Conservation (phyloP, 2,797 vertebrate species). For the Neopelma chrysocephalum region DNA sequence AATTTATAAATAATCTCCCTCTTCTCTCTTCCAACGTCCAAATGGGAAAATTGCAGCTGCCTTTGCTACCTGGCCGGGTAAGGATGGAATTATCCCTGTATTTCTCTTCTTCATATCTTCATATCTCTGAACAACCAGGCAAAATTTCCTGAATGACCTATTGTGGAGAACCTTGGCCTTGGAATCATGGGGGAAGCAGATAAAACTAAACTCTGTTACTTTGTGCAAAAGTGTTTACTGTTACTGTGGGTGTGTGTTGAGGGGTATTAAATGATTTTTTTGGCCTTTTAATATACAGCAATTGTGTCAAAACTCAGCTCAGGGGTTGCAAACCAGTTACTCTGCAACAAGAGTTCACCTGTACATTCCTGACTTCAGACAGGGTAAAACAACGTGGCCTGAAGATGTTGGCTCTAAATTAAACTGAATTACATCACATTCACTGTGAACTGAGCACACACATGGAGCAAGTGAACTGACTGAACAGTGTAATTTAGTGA, state of each 20-base stretch:
- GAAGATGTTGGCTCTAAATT: neutral
- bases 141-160: neutral
- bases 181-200: no score
- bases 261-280: neutral
- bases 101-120: neutral
- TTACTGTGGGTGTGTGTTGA: fast-evolving
- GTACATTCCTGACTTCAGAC: neutral
- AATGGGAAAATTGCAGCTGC: neutral
- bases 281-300: neutral
- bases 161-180: neutral
- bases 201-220: neutral
- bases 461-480: neutral
- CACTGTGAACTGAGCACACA: neutral
- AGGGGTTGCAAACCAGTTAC: neutral
- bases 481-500: neutral
- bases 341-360: neutral
- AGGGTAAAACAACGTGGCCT: neutral
- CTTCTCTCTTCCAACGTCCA: neutral
- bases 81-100: neutral
- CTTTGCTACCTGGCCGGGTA: neutral
- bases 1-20: neutral
- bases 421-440: neutral
- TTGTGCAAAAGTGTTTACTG: neutral
- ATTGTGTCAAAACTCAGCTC: neutral
- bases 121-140: neutral